phyloP scores from a whole-genome alignment of 2,888 invertebrate species.

The Marronus borbonicus region DNA sequence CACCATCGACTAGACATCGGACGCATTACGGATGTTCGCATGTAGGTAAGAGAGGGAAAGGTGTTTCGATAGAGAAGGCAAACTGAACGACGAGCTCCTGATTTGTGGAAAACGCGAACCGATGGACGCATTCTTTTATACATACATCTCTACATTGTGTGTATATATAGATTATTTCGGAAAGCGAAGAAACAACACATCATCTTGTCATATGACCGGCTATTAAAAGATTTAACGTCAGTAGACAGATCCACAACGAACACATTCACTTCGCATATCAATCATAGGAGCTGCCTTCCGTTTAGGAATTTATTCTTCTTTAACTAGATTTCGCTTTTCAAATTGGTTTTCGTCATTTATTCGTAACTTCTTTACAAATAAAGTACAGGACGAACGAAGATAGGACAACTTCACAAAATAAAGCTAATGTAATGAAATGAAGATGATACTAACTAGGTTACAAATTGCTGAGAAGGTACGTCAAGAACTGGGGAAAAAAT shows the following conservation, averaged over 20 bases:
- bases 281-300: conserved; percentile 47
- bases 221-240: conserved; percentile 57
- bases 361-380: too few species aligned
- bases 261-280: conserved; percentile 55
- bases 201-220: conserved; percentile 54
- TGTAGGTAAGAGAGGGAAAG: not conserved
- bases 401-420: too few species aligned
- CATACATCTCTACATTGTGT: conserved; percentile 23
- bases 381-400: too few species aligned
- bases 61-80: conserved; percentile 1
- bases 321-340: not conserved
- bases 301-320: conserved; percentile 9
- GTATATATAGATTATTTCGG: conserved; percentile 18
- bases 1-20: conserved; percentile 52
- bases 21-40: not conserved
- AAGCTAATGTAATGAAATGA: too few species aligned
- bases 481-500: too few species aligned
- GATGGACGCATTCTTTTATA: conserved; percentile 28
- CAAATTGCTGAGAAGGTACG: too few species aligned
- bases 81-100: not conserved
- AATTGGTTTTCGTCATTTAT: too few species aligned
- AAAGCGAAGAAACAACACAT: conserved; percentile 33
- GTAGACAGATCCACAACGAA: conserved; percentile 51
- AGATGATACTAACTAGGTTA: too few species aligned
- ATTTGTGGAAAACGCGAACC: conserved; percentile 22